Conservation (phyloP, 2,797 vertebrate species). For the Podarcis siculus region DNA sequence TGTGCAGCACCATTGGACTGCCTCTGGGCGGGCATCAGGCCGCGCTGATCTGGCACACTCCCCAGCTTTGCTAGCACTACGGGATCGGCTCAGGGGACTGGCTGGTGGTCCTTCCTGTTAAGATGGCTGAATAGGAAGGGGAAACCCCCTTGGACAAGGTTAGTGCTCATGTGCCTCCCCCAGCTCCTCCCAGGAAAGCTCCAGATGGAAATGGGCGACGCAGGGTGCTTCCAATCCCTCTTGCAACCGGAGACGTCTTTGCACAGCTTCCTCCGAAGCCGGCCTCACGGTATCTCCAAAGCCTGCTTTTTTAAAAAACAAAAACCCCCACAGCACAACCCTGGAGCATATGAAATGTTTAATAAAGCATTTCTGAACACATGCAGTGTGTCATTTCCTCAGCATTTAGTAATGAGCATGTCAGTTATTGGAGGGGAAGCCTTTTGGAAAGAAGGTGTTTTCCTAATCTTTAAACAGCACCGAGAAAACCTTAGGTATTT, state of each 20-base stretch:
- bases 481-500: background rate
- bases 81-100: background rate
- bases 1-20: constrained; percentile 8
- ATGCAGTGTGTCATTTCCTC: background rate
- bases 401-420: background rate
- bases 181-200: constrained; percentile 16
- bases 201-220: background rate
- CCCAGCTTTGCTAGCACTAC: background rate
- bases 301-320: too few species aligned
- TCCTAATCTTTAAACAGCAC: background rate
- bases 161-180: constrained; percentile 32
- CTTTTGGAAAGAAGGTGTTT: background rate
- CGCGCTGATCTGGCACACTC: background rate
- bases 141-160: constrained; percentile 50
- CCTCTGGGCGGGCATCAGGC: constrained; percentile 1
- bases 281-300: background rate
- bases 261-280: background rate
- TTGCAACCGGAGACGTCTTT: background rate
- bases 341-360: background rate
- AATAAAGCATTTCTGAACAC: background rate
- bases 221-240: background rate
- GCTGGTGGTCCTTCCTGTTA: background rate
- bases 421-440: background rate
- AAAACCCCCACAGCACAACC: background rate
- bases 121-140: background rate